phyloP scores from a whole-genome alignment of 2,888 invertebrate species.

The Myopa testacea region DNA sequence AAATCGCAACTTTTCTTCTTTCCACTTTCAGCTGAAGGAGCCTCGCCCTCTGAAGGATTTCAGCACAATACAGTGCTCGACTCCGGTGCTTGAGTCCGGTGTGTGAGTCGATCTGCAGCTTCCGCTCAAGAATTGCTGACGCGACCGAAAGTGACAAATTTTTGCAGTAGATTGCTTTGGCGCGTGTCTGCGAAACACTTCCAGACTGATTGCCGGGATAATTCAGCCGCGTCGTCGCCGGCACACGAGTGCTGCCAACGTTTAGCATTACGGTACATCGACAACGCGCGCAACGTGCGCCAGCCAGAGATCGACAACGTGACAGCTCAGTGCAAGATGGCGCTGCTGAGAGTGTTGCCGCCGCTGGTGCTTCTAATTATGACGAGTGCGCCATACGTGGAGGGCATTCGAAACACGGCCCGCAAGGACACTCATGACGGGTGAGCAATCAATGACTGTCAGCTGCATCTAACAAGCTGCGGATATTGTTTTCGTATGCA shows the following conservation, averaged over 20 bases:
- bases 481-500: neutral
- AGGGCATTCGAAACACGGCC: conserved; percentile 65
- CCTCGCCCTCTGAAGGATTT: neutral
- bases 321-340: conserved; percentile 27
- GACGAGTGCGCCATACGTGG: conserved; percentile 62
- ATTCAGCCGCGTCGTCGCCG: conserved; percentile 11
- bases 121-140: conserved; percentile 62
- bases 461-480: no score
- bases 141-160: conserved; percentile 50
- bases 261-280: neutral
- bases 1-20: conserved; percentile 54
- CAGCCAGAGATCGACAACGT: conserved; percentile 20
- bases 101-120: conserved; percentile 44
- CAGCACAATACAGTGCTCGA: neutral
- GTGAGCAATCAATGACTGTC: conserved; percentile 52
- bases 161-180: conserved; percentile 46
- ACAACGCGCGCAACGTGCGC: neutral
- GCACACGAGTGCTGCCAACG: conserved; percentile 23
- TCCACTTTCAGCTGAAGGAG: conserved; percentile 36
- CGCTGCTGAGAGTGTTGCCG: conserved; percentile 57
- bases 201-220: conserved; percentile 28
- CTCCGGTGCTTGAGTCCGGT: neutral
- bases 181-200: conserved; percentile 43
- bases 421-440: conserved; percentile 51
- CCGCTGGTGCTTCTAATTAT: conserved; percentile 68